Conservation (phyloP, 2,113 vertebrate species). For the Ifrita kowaldi region DNA sequence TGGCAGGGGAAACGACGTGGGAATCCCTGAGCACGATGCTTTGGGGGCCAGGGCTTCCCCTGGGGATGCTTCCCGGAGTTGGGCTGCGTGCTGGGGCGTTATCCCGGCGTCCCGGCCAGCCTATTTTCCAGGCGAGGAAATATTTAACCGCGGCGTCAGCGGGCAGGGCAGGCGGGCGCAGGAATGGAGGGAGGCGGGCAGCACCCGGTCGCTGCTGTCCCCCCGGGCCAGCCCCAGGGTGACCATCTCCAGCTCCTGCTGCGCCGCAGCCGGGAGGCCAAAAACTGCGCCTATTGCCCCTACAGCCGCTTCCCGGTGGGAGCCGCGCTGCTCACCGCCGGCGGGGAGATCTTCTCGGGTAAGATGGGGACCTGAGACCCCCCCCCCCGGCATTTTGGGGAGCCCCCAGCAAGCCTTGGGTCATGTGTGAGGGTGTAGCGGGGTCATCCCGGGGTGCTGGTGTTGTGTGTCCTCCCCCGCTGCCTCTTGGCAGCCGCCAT, state of each 20-base stretch:
- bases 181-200: constrained; percentile 13
- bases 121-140: constrained; percentile 28
- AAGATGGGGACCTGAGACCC: background rate
- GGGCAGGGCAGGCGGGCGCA: background rate
- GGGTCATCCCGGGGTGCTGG: background rate
- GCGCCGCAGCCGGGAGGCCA: constrained; percentile 77
- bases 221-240: background rate
- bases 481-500: background rate
- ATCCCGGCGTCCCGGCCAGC: background rate
- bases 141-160: constrained; percentile 44
- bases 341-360: constrained; percentile 87
- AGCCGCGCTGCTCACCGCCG: constrained; percentile 81
- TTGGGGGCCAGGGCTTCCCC: background rate
- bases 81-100: background rate
- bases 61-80: background rate
- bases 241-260: constrained; percentile 74
- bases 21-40: background rate
- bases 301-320: constrained; percentile 90
- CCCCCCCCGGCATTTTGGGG: background rate
- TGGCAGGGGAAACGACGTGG: accelerated
- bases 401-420: background rate
- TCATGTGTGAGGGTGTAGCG: accelerated
- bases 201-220: background rate
- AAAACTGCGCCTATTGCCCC: constrained; percentile 84
- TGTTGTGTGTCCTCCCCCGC: background rate